phyloP scores from a whole-genome alignment of 1,140 invertebrate species.

The Saxidomus purpurata region DNA sequence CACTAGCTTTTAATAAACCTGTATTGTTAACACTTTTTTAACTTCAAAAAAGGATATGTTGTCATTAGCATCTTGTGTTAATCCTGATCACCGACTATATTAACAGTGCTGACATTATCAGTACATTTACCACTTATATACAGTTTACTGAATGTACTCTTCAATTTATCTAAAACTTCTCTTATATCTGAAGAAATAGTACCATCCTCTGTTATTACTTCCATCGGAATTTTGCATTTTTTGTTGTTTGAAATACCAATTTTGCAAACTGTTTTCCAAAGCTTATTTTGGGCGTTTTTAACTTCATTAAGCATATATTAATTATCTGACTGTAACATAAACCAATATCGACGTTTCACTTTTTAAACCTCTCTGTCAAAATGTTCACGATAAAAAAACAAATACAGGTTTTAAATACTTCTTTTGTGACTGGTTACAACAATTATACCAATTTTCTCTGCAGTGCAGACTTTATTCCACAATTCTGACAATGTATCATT shows the following conservation, averaged over 20 bases:
- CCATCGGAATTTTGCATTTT: neutral
- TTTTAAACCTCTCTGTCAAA: neutral
- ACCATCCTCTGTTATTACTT: neutral
- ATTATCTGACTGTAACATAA: neutral
- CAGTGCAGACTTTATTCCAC: neutral
- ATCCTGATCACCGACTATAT: too few relatives aligned
- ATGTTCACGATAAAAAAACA: neutral
- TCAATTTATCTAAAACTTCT: neutral
- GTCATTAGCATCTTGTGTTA: too few relatives aligned
- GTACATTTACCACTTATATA: too few relatives aligned
- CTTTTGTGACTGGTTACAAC: too few relatives aligned
- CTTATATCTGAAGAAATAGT: neutral
- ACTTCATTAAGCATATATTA: neutral
- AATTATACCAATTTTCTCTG: neutral
- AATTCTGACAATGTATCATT: neutral
- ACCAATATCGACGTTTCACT: neutral
- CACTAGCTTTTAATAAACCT: too few relatives aligned
- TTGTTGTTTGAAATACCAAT: neutral
- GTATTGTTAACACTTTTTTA: too few relatives aligned
- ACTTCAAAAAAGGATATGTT: too few relatives aligned
- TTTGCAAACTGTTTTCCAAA: slow-evolving; percentile 26
- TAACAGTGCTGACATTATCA: too few relatives aligned
- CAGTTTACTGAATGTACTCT: too few relatives aligned
- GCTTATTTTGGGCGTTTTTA: slow-evolving; percentile 4
- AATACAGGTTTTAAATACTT: neutral